Base-by-base conservation (phyloP, 2,888 invertebrate genomes). In the Caenorhabditis sp. region DNA sequence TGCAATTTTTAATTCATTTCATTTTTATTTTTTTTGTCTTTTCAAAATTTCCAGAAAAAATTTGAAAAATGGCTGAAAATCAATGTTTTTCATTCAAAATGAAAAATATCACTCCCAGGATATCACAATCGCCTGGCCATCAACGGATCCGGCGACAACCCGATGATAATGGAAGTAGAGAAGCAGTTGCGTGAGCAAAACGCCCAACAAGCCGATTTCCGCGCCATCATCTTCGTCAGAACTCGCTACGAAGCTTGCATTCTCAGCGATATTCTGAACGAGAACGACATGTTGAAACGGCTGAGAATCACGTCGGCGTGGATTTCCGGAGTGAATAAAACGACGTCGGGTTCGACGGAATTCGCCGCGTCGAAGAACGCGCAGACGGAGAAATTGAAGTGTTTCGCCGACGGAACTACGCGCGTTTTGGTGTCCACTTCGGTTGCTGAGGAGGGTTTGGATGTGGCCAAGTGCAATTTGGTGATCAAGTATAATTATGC, bases 401-500 rank as follows among this genome's bases (percentile, higher is more conserved):
- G 50, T 5, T 80, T 72, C 35, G 60, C 68, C 5, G 28, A 50
- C 11, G 87, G 87, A 47, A 37, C 47, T 9, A 68, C 69, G 0
- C 56, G 71, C 28, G 80, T 88, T 6, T 69, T 88, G 32, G 83
- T 86, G 4, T 67, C 86, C 1, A 88, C 88, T 1, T 87, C 88
- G 0, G 86, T 88, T 9, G 86, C 87, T 8, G 88, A 88, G 37
- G 88, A 88, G 67, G 88, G 88, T 11, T 40, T 88, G 50, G 88
- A 88, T 56, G 71, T 88, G 44, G 77, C 83, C 6, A 67, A 84
- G 24, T 88, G 88, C 65, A 87, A 83, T 71, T 53, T 88, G 15
- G 88, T 88, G 18, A 79, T 88, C 62, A 88, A 88, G 58, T 88
- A 88, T 58, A 88, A 88, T 55, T 86, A 86, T 47, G 84, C 83